Base-by-base conservation (phyloP, 2,888 invertebrate genomes). In the Dromius quadrimaculatus region DNA sequence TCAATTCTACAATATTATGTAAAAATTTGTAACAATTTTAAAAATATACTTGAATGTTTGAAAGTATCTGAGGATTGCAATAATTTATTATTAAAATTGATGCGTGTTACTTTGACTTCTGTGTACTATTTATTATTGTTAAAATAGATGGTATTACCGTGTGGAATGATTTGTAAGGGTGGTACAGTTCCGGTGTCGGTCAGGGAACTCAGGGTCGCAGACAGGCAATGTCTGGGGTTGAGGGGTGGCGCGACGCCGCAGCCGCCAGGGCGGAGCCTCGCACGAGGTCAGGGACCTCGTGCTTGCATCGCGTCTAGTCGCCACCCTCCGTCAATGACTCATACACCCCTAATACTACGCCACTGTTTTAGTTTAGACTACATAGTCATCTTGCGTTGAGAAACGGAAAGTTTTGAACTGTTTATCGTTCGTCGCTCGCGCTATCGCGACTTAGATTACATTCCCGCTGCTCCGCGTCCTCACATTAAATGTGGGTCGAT, bases 221-320 rank as follows among this genome's bases (percentile, higher is more conserved):
- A 54, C 50, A 54, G 50, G 9, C 28, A 28, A 15, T 9, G 45
- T 15, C 17, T 17, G 22, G 62, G 78, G 79, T 79, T 59, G 34
- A 59, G 38, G 34, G 36, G 36, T 32, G 70, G 59, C 11, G 36
- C 28, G 62, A 36, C 61, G 62, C 34, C 47, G 3, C 9, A 20
- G 57, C 8, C 54, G 54, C 23, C 54, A 43, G 65, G 62, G 64
- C 66, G 62, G 63, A 43, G 61, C 57, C 61, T 19, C 13, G 13
- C 71, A 63, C 63, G 63, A 62, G 71, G 71, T 68, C 72, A 72
- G 71, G 71, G 72, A 72, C 72, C 72, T 71, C 63, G 28, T n/a
- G n/a, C n/a, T n/a, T n/a, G n/a, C n/a, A n/a, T 43, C 19, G 50
- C 34, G 54, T 57, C 20, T 5, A 9, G 59, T 32, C 13, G 34